Evolutionary conservation across 2,797 vertebrate species (phyloP).

Genomic region (Siniperca undulata): DNA sequence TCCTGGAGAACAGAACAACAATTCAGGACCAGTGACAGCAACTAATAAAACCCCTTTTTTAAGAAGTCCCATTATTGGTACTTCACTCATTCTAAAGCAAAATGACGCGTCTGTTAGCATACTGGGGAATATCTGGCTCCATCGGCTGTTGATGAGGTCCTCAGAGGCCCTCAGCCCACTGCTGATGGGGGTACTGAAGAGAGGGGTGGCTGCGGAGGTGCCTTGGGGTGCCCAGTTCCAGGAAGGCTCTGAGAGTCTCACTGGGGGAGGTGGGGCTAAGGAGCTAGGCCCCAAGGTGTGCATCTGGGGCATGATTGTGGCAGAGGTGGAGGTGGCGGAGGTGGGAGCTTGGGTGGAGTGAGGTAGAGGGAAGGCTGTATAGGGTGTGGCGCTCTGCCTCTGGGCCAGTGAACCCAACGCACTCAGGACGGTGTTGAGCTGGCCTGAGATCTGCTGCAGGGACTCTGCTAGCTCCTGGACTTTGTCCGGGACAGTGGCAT

Average conservation of each 20-base stretch:
- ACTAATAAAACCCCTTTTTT: not conserved
- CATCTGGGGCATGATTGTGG: constrained; percentile 25
- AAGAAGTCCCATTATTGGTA: not conserved
- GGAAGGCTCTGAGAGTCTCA: constrained; percentile 38
- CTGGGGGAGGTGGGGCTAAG: constrained; percentile 20
- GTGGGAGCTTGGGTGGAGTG: constrained; percentile 8
- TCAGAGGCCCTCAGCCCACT: constrained; percentile 73
- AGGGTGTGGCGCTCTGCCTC: constrained; percentile 49
- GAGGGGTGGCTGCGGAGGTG: constrained; percentile 61
- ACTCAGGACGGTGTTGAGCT: constrained; percentile 88
- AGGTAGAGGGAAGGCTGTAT: constrained; percentile 39
- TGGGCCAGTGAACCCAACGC: constrained; percentile 83
- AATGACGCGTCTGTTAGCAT: not conserved
- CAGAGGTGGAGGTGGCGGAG: constrained; percentile 15
- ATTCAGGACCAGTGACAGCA: constrained; percentile 3
- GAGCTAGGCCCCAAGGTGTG: constrained; percentile 24
- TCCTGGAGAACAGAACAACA: constrained; percentile 65
- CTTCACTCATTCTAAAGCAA: not conserved
- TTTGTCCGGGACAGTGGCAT: constrained; percentile 80
- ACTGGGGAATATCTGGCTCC: constrained; percentile 91
- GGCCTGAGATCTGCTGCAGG: constrained; percentile 89
- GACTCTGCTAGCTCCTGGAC: constrained; percentile 88
- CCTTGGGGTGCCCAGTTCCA: constrained; percentile 79
- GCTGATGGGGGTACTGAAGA: constrained; percentile 53
- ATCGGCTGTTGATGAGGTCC: constrained; percentile 84